Conservation (phyloP, 1,140 invertebrate species). For the Tribolium castaneum region DNA sequence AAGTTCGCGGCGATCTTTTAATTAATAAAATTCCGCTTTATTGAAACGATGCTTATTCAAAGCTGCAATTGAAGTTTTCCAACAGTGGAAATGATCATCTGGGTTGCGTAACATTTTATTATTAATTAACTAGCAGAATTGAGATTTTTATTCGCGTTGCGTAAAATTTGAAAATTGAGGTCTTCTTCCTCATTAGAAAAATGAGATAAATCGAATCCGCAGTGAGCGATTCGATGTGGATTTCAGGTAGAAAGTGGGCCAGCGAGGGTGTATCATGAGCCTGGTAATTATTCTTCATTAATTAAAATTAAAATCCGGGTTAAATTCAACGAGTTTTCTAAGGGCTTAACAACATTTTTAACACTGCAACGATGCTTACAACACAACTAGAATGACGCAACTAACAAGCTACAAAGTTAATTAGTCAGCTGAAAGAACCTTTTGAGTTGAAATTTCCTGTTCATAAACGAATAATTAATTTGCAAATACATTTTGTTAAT, state of each 20-base stretch:
- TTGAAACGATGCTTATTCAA: not conserved
- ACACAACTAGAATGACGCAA: conserved; percentile 41
- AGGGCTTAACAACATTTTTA: conserved; percentile 39
- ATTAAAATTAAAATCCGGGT: conserved; percentile 39
- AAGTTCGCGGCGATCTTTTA: not conserved
- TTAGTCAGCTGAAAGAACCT: conserved; percentile 40
- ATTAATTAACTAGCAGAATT: too few species aligned
- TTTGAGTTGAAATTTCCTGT: conserved; percentile 38
- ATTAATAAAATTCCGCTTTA: not conserved
- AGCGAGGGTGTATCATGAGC: not conserved
- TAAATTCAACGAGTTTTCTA: too few species aligned
- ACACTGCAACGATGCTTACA: conserved; percentile 28
- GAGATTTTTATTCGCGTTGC: too few species aligned
- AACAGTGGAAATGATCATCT: too few species aligned
- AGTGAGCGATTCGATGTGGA: not conserved
- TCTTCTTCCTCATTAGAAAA: too few species aligned
- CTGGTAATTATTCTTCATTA: conserved; percentile 41
- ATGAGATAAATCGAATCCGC: too few species aligned
- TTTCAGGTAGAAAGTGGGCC: not conserved
- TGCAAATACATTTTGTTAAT: conserved; percentile 38
- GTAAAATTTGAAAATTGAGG: too few species aligned
- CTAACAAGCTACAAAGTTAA: conserved; percentile 43
- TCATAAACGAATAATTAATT: conserved; percentile 45
- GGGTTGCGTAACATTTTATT: too few species aligned
- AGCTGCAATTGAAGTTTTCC: too few species aligned